Evolutionary conservation across 2,113 vertebrate species (phyloP), one percentile per base, ranked within the genome.

Genomic region (Lycocorax pyrrhopterus): DNA sequence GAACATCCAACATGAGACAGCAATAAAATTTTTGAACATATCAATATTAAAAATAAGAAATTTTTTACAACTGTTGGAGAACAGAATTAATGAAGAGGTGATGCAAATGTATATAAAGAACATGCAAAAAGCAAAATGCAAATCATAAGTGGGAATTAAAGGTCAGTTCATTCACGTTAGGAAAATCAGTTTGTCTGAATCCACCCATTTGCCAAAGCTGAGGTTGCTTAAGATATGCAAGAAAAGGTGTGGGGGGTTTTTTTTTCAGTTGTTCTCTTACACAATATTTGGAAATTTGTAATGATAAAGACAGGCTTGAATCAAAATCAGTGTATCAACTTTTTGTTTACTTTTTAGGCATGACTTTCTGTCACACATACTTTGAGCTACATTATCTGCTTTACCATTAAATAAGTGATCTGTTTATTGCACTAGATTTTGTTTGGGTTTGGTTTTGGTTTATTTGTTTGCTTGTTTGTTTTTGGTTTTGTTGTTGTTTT

Each of bases 331-430:
- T 52, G 13, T n/a, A 84, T 52, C 49, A 68, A 53, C 1, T 33
- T 86, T 58, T 72, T 76, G 43, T 64, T 89, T 90, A 43, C 37
- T 82, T 87, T 84, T 49, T 71, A 85, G 21, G 85, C 60, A 87
- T 84, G 4, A 7, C 16, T 90, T 68, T n/a, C 72, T 81, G 11
- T 67, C 43, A 76, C 22, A 76, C n/a, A 16, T 91, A 62, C 55
- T 90, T 94, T 62, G 66, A 96, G 67, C 53, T 92, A 51, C 60
- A 51, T 89, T 93, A 80, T 92, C 71, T 95, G 13, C 41, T 74
- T 95, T 97, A 83, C 94, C 44, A 5, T 67, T 76, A 94, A 94
- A 64, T 89, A 96, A 96, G 44, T 80, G 78, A 87, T 81, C 59
- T 84, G 29, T 74, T 69, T 67, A 56, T 55, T 37, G 7, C 56